Percentiles rank a stretch among this genome's conserved stretches.
Conservation (phyloP, 2,797 vertebrate genomes). For the Helicolenus hilgendorfi region DNA sequence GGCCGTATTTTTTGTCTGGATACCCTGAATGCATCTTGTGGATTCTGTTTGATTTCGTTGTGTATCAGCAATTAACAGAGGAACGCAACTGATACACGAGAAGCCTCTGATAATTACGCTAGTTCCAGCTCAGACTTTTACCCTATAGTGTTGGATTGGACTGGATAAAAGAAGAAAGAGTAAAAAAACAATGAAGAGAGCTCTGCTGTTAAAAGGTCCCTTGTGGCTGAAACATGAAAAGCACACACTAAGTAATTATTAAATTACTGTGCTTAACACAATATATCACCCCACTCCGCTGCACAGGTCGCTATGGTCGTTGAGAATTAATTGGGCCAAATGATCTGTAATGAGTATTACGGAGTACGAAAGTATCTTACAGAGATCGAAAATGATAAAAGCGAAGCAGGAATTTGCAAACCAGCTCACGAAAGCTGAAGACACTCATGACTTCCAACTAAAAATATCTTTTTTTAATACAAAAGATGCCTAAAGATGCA, state of each 20-base stretch:
- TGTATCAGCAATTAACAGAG: slow-evolving; percentile 57
- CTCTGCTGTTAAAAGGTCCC: slow-evolving; percentile 46
- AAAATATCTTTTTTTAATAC: background rate
- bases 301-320: slow-evolving; percentile 32
- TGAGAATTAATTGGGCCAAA: slow-evolving; percentile 38
- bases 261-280: slow-evolving; percentile 38
- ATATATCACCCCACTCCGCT: slow-evolving; percentile 15
- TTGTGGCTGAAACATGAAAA: slow-evolving; percentile 54
- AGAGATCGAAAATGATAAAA: slow-evolving; percentile 35
- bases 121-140: slow-evolving; percentile 19
- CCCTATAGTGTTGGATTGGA: background rate
- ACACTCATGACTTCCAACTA: background rate
- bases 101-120: slow-evolving; percentile 37
- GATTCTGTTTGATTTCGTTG: slow-evolving; percentile 64
- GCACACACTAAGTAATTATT: slow-evolving; percentile 56
- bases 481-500: background rate
- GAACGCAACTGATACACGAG: slow-evolving; percentile 17
- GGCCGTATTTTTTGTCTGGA: slow-evolving; percentile 17
- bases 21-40: slow-evolving; percentile 18
- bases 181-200: slow-evolving; percentile 23
- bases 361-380: background rate
- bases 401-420: slow-evolving; percentile 3
- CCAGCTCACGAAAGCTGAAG: slow-evolving; percentile 7
- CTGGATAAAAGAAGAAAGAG: slow-evolving; percentile 2
- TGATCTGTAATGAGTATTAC: slow-evolving; percentile 17